Evolutionary conservation across 2,797 vertebrate species (phyloP).

Genomic region (Lacerta bilineata): DNA sequence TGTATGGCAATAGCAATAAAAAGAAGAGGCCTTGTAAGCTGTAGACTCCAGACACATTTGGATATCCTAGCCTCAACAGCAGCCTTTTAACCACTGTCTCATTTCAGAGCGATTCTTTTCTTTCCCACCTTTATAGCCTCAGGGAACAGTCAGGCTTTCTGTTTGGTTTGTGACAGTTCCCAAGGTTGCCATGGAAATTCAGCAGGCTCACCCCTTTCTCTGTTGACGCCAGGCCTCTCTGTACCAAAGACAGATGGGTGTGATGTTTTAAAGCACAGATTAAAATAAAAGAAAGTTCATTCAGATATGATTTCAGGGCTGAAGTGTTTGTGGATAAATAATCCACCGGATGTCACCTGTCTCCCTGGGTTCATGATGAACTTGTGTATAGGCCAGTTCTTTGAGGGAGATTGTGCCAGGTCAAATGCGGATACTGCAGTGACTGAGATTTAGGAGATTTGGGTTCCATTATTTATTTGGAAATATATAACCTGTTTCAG

Average conservation of each 20-base stretch:
- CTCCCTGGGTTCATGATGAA: not conserved
- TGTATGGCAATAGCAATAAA: not conserved
- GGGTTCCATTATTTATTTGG: not conserved
- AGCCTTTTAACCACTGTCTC: not conserved
- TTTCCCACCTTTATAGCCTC: slow-evolving; percentile 27
- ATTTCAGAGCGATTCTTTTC: not conserved
- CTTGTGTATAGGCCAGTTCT: not conserved
- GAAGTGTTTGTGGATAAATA: rapidly evolving
- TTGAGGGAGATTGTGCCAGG: not conserved
- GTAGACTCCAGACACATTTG: not conserved
- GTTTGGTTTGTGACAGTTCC: slow-evolving; percentile 17
- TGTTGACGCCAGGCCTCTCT: slow-evolving; percentile 30
- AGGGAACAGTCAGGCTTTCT: slow-evolving; percentile 40
- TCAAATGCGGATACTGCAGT: not conserved
- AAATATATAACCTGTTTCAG: not conserved
- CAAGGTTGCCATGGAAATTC: slow-evolving; percentile 68
- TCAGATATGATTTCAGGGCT: rapidly evolving
- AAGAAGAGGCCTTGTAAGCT: not conserved
- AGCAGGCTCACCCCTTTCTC: slow-evolving; percentile 61
- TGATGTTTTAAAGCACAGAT: not conserved
- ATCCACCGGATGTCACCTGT: rapidly evolving
- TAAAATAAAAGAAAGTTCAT: slow-evolving; percentile 26
- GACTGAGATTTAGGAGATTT: not conserved
- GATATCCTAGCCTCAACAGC: not conserved
- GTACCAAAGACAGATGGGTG: slow-evolving; percentile 10